Evolutionary conservation across 30 jellyfish, hydroid and myxozoan genomes (phyloP), one percentile per base, ranked within the genome.

Genomic region (Haliclystus octoradiatus): DNA sequence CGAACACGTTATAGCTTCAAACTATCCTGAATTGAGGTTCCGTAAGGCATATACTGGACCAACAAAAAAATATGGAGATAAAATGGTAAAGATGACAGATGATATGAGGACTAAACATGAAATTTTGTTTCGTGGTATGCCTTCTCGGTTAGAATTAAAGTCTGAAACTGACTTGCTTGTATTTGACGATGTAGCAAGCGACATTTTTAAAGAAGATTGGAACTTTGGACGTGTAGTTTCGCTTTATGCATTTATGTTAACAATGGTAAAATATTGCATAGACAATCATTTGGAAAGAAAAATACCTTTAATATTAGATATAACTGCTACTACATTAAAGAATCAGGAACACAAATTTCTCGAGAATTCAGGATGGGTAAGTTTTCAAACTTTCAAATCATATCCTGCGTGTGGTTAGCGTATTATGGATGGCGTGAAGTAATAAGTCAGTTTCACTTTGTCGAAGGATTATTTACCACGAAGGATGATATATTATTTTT

Each of bases 181-280:
- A 29, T 71, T 65, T 34, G 74, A 70, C 49, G 72, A 81, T 0
- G 78, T 71, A 2, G 65, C 23, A 34, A 29, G 46, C 12, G 84
- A 79, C 33, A 50, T 70, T 13, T 74, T 79, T 22, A 32, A 5
- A 1, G 84, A 65, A 9, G 84, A 76, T 28, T 69, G 84, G 57
- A 79, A 71, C 46, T 72, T 70, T 49, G 93, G 93, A 3, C 34
- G 93, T 31, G 40, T 79, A 1, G 93, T 79, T 19, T 78, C 93
- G 3, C 26, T 73, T 0, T 79, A 69, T 57, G 80, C 93, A 22
- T 63, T 79, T 35, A 31, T 65, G 26, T 25, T 79, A 7, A 53
- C 62, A 22, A 28, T 79, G 2, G 31, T 65, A 0, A 75, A 79
- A 4, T 51, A 57, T 26, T 79, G 93, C 31, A 66, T 64, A 13